phyloP scores from a whole-genome alignment of 2,113 vertebrate genomes.

The Myrmecobius fasciatus region DNA sequence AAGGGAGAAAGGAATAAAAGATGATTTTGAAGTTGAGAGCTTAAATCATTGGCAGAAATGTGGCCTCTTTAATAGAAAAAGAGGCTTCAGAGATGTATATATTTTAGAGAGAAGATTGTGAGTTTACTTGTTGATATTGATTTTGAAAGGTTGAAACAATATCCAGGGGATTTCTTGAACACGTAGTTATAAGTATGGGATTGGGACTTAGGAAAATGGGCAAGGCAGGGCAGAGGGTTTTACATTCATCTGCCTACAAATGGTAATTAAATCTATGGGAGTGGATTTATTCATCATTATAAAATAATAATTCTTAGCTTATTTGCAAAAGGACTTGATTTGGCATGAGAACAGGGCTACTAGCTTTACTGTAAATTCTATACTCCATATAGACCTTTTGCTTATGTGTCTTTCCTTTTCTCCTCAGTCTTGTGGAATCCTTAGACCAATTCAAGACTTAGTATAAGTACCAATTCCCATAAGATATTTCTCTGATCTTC shows the following conservation, averaged over 20 bases:
- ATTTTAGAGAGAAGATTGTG: neutral
- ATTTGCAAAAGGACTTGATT: neutral
- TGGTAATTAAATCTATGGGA: neutral
- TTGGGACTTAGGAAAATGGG: neutral
- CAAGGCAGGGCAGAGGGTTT: neutral
- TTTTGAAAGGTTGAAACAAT: neutral
- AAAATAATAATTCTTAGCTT: neutral
- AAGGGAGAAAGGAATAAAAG: neutral
- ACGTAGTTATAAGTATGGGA: neutral
- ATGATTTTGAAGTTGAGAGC: neutral
- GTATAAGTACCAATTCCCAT: neutral
- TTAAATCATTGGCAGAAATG: neutral
- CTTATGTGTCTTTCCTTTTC: neutral
- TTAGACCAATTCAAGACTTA: neutral
- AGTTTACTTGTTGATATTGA: neutral
- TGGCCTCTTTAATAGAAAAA: neutral
- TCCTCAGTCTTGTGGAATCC: neutral
- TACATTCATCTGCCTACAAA: neutral
- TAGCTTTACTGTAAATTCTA: neutral
- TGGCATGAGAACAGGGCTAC: neutral
- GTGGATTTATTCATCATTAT: neutral
- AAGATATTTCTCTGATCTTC: neutral
- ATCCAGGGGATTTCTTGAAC: neutral
- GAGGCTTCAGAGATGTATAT: neutral
- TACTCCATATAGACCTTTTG: neutral